These are phyloP conservation scores for Rhinophrynus dorsalis DNA, from an alignment of 2,797 vertebrate species.

Conservation along the genomic window DNA sequence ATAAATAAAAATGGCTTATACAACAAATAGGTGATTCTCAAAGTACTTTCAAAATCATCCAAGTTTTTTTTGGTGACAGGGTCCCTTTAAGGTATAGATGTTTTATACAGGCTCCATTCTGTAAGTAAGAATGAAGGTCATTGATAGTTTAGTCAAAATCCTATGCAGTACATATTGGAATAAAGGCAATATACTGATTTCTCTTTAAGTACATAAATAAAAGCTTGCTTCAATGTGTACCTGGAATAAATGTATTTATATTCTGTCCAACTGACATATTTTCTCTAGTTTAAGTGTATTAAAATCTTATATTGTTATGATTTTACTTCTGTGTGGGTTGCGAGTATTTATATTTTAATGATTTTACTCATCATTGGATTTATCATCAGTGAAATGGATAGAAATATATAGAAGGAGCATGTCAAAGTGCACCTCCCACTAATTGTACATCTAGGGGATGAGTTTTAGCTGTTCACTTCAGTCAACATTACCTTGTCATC, in stretches of 20 bases:
- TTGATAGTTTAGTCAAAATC: neutral
- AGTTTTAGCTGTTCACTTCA: slow-evolving; percentile 15
- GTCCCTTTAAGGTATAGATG: no score
- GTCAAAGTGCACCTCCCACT: neutral
- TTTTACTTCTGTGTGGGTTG: no score
- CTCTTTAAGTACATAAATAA: slow-evolving; percentile 1
- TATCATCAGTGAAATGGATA: neutral
- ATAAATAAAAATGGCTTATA: no score
- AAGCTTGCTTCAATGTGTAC: neutral
- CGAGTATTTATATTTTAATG: neutral
- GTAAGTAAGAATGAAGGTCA: neutral
- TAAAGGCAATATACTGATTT: neutral
- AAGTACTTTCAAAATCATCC: no score
- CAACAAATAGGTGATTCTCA: no score
- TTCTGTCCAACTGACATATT: slow-evolving; percentile 1
- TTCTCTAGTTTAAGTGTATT: slow-evolving; percentile 3
- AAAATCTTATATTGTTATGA: neutral
- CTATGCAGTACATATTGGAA: neutral
- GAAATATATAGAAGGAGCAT: neutral
- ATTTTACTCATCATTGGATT: neutral
- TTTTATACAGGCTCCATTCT: no score
- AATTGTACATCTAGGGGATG: neutral
- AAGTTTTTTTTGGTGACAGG: no score
- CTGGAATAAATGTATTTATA: neutral
- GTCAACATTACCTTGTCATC: slow-evolving; percentile 32